phyloP scores from a whole-genome alignment of 2,797 vertebrate species.

The Erethizon dorsatum region DNA sequence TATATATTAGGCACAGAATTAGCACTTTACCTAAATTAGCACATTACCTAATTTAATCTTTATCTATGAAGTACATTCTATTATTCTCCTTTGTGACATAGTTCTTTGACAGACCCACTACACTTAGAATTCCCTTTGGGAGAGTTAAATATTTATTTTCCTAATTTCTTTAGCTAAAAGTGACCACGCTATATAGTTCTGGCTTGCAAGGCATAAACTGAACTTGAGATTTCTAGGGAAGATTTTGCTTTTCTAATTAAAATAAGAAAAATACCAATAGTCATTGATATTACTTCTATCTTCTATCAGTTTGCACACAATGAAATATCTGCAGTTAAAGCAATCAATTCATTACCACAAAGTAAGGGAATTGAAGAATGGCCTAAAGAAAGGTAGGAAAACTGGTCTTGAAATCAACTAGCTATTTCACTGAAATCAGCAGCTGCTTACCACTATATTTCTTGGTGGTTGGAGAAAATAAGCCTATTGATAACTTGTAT shows the following conservation, averaged over 20 bases:
- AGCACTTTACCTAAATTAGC: not conserved
- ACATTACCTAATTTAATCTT: slow-evolving; percentile 14
- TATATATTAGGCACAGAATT: not conserved
- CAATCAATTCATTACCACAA: not conserved
- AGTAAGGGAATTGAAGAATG: not conserved
- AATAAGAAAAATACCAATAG: not conserved
- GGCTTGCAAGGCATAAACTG: not conserved
- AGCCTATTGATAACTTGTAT: not conserved
- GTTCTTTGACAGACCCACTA: not conserved
- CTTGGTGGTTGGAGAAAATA: not conserved
- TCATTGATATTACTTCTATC: not conserved
- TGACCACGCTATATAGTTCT: not conserved
- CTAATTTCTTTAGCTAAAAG: not conserved
- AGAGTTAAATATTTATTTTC: not conserved
- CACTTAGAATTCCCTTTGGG: not conserved
- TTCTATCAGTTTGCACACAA: not conserved
- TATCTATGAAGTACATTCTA: not conserved
- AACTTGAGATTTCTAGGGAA: not conserved
- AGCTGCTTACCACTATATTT: not conserved
- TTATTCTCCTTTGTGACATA: slow-evolving; percentile 14
- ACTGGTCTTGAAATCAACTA: not conserved
- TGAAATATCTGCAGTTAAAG: not conserved
- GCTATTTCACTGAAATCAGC: not conserved
- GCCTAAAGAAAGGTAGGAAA: not conserved
- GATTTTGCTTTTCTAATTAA: slow-evolving; percentile 8